Evolutionary conservation across 2,888 invertebrate genomes (phyloP).

Genomic region (Cephus runcator): DNA sequence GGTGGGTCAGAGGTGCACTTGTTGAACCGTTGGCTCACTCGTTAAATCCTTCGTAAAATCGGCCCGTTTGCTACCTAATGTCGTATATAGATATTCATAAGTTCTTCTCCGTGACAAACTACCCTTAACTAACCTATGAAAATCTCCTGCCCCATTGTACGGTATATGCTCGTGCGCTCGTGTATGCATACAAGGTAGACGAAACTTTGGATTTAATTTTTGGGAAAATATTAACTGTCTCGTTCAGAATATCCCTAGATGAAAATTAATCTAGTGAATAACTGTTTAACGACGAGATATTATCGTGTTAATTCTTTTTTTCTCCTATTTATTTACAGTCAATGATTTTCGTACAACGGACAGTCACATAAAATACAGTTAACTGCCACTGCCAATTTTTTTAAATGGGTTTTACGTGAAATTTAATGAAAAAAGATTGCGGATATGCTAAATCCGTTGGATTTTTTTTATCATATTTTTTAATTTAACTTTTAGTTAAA

Average conservation of each 20-base stretch:
- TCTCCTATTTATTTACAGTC: background rate
- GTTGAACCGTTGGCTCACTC: constrained; percentile 26
- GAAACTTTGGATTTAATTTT: background rate
- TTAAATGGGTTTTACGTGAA: background rate
- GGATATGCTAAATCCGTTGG: background rate
- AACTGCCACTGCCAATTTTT: background rate
- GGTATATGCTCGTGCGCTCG: background rate
- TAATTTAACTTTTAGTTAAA: background rate
- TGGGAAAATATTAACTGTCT: background rate
- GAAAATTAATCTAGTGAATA: background rate
- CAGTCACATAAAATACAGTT: background rate
- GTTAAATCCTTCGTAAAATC: constrained; percentile 24
- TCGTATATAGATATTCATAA: constrained; percentile 28
- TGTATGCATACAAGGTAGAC: background rate
- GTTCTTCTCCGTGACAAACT: constrained; percentile 21
- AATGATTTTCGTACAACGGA: background rate
- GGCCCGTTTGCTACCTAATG: constrained; percentile 36
- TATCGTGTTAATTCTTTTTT: background rate
- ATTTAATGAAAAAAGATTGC: background rate
- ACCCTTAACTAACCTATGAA: background rate
- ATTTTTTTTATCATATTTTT: background rate
- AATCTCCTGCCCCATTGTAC: background rate
- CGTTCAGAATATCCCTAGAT: background rate
- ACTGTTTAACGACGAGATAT: background rate
- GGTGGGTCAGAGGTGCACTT: constrained; percentile 15